These are phyloP conservation scores for Hedychridium roseum DNA, from an alignment of 2,888 invertebrate species.

Conservation along the genomic window DNA sequence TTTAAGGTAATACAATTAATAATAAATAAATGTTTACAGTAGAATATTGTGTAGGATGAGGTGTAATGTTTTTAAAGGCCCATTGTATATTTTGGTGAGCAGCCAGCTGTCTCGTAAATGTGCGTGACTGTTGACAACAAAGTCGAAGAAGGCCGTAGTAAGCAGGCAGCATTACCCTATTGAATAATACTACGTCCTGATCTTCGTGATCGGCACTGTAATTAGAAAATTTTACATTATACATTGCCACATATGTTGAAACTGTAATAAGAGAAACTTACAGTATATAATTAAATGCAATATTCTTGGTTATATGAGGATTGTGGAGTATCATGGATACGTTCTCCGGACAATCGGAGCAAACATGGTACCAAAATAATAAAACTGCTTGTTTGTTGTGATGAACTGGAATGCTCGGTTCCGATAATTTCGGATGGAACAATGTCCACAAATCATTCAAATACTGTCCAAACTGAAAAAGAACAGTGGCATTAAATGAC, in stretches of 20 bases:
- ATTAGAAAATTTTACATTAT: constrained; percentile 19
- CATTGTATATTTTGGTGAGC: constrained; percentile 95
- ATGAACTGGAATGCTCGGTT: constrained; percentile 93
- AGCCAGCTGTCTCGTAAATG: constrained; percentile 86
- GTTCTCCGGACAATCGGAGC: constrained; percentile 92
- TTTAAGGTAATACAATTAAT: not conserved
- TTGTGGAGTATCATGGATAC: constrained; percentile 87
- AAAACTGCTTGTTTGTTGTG: constrained; percentile 94
- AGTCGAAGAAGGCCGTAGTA: constrained; percentile 89
- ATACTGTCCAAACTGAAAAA: constrained; percentile 86
- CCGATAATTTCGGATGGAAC: constrained; percentile 92
- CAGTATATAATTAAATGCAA: constrained; percentile 96
- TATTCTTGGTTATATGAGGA: constrained; percentile 88
- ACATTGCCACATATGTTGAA: too few relatives aligned
- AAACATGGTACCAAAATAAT: constrained; percentile 93
- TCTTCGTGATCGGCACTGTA: constrained; percentile 94
- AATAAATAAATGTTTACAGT: constrained; percentile 64
- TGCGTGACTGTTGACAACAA: constrained; percentile 88
- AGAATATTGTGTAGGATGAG: constrained; percentile 93
- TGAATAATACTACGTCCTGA: constrained; percentile 93
- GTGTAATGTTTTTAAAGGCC: constrained; percentile 96
- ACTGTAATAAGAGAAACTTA: constrained; percentile 67
- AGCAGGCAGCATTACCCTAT: constrained; percentile 92
- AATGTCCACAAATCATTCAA: constrained; percentile 92
- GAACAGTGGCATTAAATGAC: constrained; percentile 6